These are phyloP conservation scores for Crocidura indochinensis DNA, from an alignment of 2,797 vertebrate species.

Conservation along the genomic window DNA sequence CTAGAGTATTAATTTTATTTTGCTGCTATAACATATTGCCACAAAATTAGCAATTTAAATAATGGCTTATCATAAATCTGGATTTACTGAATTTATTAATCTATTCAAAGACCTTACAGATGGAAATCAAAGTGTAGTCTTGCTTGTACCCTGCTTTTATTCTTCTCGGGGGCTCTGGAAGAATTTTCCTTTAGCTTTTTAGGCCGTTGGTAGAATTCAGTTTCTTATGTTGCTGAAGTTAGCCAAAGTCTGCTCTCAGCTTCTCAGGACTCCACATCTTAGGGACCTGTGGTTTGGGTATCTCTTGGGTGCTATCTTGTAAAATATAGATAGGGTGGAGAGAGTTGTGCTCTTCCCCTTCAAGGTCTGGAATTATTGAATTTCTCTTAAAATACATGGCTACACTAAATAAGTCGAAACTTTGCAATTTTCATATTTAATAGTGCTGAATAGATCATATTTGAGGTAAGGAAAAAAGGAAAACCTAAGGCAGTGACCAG, in stretches of 20 bases:
- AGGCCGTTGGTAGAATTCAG: not conserved
- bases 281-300: too few species aligned
- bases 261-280: too few species aligned
- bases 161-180: not conserved
- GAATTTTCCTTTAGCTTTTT: not conserved
- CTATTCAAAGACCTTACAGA: not conserved
- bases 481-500: not conserved
- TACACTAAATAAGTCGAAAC: slow-evolving; percentile 41
- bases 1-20: not conserved
- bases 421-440: slow-evolving; percentile 33
- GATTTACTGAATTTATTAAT: not conserved
- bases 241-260: too few species aligned
- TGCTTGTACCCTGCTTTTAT: not conserved
- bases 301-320: too few species aligned
- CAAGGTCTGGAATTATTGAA: too few species aligned
- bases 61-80: not conserved
- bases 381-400: slow-evolving; percentile 32
- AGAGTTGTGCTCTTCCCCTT: too few species aligned
- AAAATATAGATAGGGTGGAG: too few species aligned
- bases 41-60: not conserved
- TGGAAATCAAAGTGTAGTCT: not conserved
- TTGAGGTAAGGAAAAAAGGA: slow-evolving; percentile 46
- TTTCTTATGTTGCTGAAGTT: too few species aligned
- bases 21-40: not conserved
- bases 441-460: slow-evolving; percentile 7